A percentile compares a stretch with the other conserved stretches of the same genome.
These are phyloP conservation scores for Xiphydria camelus DNA, from an alignment of 2,888 invertebrate species.

Conservation along the genomic window DNA sequence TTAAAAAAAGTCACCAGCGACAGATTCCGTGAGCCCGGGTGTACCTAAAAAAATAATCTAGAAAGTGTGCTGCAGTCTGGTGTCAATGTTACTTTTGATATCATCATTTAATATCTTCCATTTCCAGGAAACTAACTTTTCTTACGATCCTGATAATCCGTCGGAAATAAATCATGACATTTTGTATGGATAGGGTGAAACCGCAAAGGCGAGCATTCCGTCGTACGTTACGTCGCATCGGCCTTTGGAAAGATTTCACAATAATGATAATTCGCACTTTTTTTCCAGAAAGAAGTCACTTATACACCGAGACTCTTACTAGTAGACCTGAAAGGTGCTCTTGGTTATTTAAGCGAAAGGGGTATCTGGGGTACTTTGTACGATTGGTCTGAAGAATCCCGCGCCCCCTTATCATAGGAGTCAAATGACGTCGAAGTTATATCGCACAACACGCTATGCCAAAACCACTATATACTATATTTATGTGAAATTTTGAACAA, in stretches of 20 bases:
- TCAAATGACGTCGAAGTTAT: slow-evolving; percentile 66
- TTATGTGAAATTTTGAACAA: slow-evolving; percentile 59
- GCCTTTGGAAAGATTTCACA: too few relatives aligned
- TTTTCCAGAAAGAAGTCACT: slow-evolving; percentile 68
- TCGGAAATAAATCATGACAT: slow-evolving; percentile 83
- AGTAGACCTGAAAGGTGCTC: slow-evolving; percentile 79
- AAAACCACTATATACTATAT: slow-evolving; percentile 72
- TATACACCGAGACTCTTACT: slow-evolving; percentile 83
- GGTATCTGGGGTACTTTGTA: slow-evolving; percentile 72
- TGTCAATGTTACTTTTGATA: too few relatives aligned
- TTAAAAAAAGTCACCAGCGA: too few relatives aligned
- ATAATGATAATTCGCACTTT: slow-evolving; percentile 20
- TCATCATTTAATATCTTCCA: too few relatives aligned
- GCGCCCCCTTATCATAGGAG: slow-evolving; percentile 54
- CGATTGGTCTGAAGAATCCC: slow-evolving; percentile 49
- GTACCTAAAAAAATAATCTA: too few relatives aligned
- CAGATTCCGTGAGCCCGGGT: too few relatives aligned
- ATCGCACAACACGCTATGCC: slow-evolving; percentile 59
- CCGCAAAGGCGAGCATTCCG: slow-evolving; percentile 59
- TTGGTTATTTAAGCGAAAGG: slow-evolving; percentile 70
- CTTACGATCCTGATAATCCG: slow-evolving; percentile 66
- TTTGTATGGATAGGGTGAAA: slow-evolving; percentile 80
- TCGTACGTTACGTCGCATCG: slow-evolving; percentile 1
- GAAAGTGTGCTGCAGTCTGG: too few relatives aligned
- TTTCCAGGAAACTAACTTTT: slow-evolving; percentile 72